phyloP scores from a whole-genome alignment of 2,888 invertebrate genomes.

The Dermolepida albohirtum region DNA sequence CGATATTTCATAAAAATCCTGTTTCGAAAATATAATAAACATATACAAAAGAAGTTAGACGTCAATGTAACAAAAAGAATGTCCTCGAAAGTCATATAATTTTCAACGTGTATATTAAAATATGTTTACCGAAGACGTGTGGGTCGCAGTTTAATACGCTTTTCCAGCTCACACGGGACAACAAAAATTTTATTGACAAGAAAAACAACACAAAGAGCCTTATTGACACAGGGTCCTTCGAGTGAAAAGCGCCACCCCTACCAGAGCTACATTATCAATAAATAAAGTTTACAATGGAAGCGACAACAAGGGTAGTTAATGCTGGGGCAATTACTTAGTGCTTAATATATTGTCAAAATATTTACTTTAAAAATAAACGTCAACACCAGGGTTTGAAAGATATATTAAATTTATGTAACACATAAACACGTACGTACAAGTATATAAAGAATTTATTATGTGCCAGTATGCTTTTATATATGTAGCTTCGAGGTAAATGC shows the following conservation, averaged over 20 bases:
- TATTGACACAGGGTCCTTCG: slow-evolving; percentile 33
- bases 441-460: too few species aligned
- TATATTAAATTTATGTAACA: slow-evolving; percentile 11
- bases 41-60: too few species aligned
- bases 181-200: slow-evolving; percentile 39
- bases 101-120: slow-evolving; percentile 26
- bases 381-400: background rate
- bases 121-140: slow-evolving; percentile 16
- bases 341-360: slow-evolving; percentile 42
- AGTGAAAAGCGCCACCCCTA: slow-evolving; percentile 50
- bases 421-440: too few species aligned
- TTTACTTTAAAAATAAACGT: slow-evolving; percentile 35
- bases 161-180: slow-evolving; percentile 21
- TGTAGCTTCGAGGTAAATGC: too few species aligned
- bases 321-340: slow-evolving; percentile 42
- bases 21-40: too few species aligned
- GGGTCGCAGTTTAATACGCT: slow-evolving; percentile 24
- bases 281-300: slow-evolving; percentile 55
- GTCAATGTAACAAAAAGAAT: slow-evolving; percentile 4
- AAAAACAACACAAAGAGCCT: slow-evolving; percentile 38
- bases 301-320: slow-evolving; percentile 48
- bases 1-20: too few species aligned
- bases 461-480: too few species aligned
- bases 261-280: slow-evolving; percentile 54
- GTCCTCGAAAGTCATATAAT: slow-evolving; percentile 26